phyloP scores from a whole-genome alignment of 2,888 invertebrate species.

The Chrysina gloriosa region DNA sequence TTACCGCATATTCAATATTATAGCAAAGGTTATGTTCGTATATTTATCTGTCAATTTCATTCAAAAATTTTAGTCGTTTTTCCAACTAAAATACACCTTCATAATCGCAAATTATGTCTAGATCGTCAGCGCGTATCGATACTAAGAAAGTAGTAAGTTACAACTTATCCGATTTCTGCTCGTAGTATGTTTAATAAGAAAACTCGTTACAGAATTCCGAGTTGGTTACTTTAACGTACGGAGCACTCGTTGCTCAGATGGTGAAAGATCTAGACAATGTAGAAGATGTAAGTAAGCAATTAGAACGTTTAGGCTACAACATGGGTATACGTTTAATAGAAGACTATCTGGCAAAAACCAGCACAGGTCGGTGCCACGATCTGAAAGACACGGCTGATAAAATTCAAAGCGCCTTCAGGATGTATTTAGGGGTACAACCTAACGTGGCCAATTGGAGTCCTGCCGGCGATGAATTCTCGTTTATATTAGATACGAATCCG shows the following conservation, averaged over 20 bases:
- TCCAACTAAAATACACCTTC: too few relatives aligned
- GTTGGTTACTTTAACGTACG: constrained; percentile 96
- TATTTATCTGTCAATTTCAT: too few relatives aligned
- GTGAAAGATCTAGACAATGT: constrained; percentile 96
- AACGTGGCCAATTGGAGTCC: constrained; percentile 95
- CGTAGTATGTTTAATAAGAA: too few relatives aligned
- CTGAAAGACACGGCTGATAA: constrained; percentile 98
- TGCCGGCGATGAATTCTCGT: constrained; percentile 95
- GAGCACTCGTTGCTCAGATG: constrained; percentile 96
- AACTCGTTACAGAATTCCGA: constrained; percentile 85
- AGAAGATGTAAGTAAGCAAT: constrained; percentile 97
- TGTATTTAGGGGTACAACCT: constrained; percentile 93
- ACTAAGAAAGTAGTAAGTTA: constrained; percentile 81
- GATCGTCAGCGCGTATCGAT: constrained; percentile 77
- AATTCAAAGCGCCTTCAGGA: constrained; percentile 83
- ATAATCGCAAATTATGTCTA: constrained; percentile 73
- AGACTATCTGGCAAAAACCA: constrained; percentile 94
- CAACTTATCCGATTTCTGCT: too few relatives aligned
- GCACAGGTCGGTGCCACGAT: constrained; percentile 91
- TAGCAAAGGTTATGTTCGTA: too few relatives aligned
- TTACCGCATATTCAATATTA: too few relatives aligned
- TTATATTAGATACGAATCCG: constrained; percentile 95
- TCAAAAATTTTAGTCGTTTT: too few relatives aligned
- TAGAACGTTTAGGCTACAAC: constrained; percentile 96
- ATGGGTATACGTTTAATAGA: constrained; percentile 98